Evolutionary conservation across 1,140 invertebrate genomes (phyloP), one percentile per base, ranked within the genome.

Genomic region (Magallana ariakensis): DNA sequence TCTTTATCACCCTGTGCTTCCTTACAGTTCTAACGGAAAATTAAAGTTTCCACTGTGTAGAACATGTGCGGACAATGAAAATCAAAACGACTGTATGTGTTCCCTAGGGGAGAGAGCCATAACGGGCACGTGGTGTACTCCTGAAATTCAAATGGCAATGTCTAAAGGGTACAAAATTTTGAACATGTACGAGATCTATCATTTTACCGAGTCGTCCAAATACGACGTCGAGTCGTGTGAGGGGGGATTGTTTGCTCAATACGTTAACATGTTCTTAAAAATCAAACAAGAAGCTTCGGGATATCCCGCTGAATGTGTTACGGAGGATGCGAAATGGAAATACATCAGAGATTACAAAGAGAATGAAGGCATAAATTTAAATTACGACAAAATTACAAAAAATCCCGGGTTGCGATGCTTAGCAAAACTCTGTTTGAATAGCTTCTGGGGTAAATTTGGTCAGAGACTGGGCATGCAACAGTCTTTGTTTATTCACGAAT

Each of bases 101-200:
- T n/a, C n/a, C n/a, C n/a, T n/a, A n/a, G n/a, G n/a, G n/a, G 80
- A 88, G 1, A 83, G 84, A 58, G 46, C 13, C 1, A 70, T 88
- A 6, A 83, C 46, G 4, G 84, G 87, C 33, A 88, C 84, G 9
- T 86, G 87, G 87, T 85, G 84, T 86, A 88, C 87, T 53, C 80
- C 84, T 3, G 87, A 88, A 88, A 53, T 88, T 5, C 33, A 86
- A 55, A 92, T 93, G 85, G 95, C 95, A 0, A 33, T 93, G 1
- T 70, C 92, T 46, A 86, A 87, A 80, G 94, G 94, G 0, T 95
- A 95, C 60, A 87, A 89, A 87, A 90, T 95, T 57, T 3, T 93
- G 6, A 84, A 93, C 15, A 90, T 95, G 11, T 92, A 89, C 66
- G 93, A 95, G 89, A 90, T 95, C 10, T 95, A 94, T 92, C 87